These are phyloP conservation scores for Microdon myrmicae DNA, from an alignment of 2,888 invertebrate genomes.

Conservation along the genomic window DNA sequence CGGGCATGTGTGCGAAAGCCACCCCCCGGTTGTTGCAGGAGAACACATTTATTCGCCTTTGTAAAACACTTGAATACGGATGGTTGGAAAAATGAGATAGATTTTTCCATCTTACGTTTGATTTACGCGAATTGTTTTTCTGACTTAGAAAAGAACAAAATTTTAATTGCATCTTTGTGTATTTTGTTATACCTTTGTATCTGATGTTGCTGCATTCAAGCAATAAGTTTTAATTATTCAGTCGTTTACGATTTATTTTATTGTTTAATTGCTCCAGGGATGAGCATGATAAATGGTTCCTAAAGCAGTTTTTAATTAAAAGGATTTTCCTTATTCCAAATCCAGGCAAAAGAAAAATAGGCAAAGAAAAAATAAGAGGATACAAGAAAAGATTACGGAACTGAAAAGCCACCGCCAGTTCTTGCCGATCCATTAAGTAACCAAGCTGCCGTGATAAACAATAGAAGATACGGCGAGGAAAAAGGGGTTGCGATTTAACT, in stretches of 20 bases:
- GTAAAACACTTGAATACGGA: too few relatives aligned
- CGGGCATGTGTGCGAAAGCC: constrained; percentile 9
- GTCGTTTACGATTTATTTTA: constrained; percentile 34
- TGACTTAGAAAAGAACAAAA: constrained; percentile 3
- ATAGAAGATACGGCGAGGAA: constrained; percentile 11
- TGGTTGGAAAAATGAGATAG: too few relatives aligned
- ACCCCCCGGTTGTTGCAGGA: background rate
- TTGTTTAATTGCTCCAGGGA: constrained; percentile 43
- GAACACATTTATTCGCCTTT: background rate
- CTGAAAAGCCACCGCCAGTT: constrained; percentile 40
- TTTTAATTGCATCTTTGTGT: constrained; percentile 33
- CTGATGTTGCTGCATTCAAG: constrained; percentile 9
- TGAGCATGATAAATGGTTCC: constrained; percentile 40
- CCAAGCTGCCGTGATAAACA: constrained; percentile 36
- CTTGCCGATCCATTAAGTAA: constrained; percentile 49
- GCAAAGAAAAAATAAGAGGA: constrained; percentile 9
- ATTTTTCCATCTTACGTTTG: constrained; percentile 28
- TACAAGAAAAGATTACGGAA: constrained; percentile 2
- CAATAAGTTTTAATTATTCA: constrained; percentile 48
- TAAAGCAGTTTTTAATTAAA: constrained; percentile 43
- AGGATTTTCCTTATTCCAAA: constrained; percentile 14
- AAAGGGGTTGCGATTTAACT: background rate
- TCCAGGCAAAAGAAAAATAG: constrained; percentile 26
- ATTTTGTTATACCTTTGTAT: constrained; percentile 1
- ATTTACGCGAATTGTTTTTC: constrained; percentile 45